Conservation (phyloP, 1,140 invertebrate species). For the Monochamus saltuarius region DNA sequence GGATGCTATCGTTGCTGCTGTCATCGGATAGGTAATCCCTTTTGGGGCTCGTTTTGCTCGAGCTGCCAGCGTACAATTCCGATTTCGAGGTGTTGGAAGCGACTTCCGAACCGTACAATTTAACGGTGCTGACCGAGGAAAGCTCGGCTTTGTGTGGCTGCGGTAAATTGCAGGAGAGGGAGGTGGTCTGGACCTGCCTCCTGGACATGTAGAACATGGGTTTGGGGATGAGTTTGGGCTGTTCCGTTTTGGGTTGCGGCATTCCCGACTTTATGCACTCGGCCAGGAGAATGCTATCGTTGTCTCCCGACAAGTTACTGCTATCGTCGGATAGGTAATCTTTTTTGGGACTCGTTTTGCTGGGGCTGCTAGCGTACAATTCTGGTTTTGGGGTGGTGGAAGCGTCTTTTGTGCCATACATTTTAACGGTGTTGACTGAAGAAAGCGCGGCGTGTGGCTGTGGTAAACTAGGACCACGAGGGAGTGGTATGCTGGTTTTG, state of each 20-base stretch:
- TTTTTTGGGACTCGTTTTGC: slow-evolving; percentile 48
- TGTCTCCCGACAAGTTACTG: too few species aligned
- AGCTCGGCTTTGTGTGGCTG: too few species aligned
- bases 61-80: too few species aligned
- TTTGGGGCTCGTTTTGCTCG: slow-evolving; percentile 53
- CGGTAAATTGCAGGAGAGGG: too few species aligned
- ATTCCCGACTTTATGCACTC: slow-evolving; percentile 78
- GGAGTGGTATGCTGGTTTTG: background rate
- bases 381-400: too few species aligned
- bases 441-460: slow-evolving; percentile 49
- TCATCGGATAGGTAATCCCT: slow-evolving; percentile 56
- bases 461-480: background rate
- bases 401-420: too few species aligned
- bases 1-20: slow-evolving; percentile 67
- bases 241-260: slow-evolving; percentile 57
- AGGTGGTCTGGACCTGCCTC: slow-evolving; percentile 3
- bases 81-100: too few species aligned
- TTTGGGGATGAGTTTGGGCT: background rate
- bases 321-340: slow-evolving; percentile 59
- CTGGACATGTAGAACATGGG: background rate
- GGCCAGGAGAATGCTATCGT: slow-evolving; percentile 69
- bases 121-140: too few species aligned
- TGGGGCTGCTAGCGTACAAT: slow-evolving; percentile 59
- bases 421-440: too few species aligned
- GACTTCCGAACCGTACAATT: too few species aligned